Conservation (phyloP, 2,888 invertebrate species). For the Euzetes globulus region DNA sequence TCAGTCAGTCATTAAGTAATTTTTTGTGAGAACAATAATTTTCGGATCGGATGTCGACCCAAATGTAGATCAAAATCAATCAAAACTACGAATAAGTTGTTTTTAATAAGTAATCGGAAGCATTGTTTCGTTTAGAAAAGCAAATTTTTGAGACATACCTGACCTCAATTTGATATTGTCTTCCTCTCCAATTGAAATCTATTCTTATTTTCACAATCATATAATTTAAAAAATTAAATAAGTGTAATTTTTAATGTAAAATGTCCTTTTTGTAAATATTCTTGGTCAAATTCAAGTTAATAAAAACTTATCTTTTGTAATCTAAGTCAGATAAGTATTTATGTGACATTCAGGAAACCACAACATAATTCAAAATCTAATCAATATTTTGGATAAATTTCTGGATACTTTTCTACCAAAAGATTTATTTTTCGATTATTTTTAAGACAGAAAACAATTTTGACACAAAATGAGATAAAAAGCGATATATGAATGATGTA, state of each 20-base stretch:
- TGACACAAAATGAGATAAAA: conserved; percentile 1
- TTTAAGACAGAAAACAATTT: not conserved
- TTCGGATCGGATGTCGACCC: conserved; percentile 1
- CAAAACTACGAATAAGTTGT: not conserved
- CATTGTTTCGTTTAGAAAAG: not conserved
- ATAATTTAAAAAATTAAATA: too few relatives aligned
- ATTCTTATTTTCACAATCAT: too few relatives aligned
- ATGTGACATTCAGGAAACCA: too few relatives aligned
- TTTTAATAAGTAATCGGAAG: not conserved
- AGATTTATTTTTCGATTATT: not conserved
- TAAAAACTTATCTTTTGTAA: too few relatives aligned
- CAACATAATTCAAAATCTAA: too few relatives aligned
- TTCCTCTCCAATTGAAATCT: too few relatives aligned
- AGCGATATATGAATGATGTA: conserved; percentile 20
- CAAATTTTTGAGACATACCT: not conserved
- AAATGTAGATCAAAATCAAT: not conserved
- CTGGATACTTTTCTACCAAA: not conserved
- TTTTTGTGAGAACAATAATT: too few relatives aligned
- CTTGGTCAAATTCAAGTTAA: too few relatives aligned
- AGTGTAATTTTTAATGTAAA: too few relatives aligned
- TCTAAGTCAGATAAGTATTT: too few relatives aligned
- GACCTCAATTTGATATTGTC: not conserved
- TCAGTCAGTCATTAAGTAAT: too few relatives aligned
- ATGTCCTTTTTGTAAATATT: too few relatives aligned
- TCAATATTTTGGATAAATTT: not conserved